Percentiles rank a stretch among this genome's conserved stretches.
Evolutionary conservation across 2,113 vertebrate genomes (phyloP).

Genomic region (Arvicanthis niloticus): DNA sequence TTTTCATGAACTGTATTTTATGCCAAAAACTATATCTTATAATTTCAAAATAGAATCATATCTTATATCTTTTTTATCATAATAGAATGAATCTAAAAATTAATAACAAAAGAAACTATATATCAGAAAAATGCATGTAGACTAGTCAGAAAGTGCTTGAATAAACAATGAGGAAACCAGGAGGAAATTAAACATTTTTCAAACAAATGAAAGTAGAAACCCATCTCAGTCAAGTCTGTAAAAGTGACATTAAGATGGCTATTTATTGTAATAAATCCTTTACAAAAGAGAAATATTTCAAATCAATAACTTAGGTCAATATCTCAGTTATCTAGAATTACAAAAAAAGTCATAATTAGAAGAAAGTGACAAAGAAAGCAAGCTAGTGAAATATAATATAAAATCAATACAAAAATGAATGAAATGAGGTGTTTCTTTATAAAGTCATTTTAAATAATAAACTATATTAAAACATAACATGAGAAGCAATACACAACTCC

Average conservation of each 20-base stretch:
- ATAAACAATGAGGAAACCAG: not conserved
- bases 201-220: not conserved
- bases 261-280: not conserved
- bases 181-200: not conserved
- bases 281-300: not conserved
- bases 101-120: not conserved
- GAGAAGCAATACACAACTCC: not conserved
- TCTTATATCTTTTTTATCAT: not conserved
- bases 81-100: not conserved
- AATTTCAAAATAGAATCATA: not conserved
- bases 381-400: not conserved
- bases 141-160: not conserved
- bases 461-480: not conserved
- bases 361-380: not conserved
- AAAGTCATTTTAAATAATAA: not conserved
- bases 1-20: not conserved
- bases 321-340: not conserved
- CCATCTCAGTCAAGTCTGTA: not conserved
- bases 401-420: not conserved
- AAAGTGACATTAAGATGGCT: not conserved
- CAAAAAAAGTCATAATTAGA: not conserved
- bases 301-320: not conserved
- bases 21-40: not conserved
- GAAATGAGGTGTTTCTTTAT: not conserved
- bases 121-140: not conserved